Base-by-base conservation (phyloP, 2,888 invertebrate genomes). In the Ecliptopera silaceata region DNA sequence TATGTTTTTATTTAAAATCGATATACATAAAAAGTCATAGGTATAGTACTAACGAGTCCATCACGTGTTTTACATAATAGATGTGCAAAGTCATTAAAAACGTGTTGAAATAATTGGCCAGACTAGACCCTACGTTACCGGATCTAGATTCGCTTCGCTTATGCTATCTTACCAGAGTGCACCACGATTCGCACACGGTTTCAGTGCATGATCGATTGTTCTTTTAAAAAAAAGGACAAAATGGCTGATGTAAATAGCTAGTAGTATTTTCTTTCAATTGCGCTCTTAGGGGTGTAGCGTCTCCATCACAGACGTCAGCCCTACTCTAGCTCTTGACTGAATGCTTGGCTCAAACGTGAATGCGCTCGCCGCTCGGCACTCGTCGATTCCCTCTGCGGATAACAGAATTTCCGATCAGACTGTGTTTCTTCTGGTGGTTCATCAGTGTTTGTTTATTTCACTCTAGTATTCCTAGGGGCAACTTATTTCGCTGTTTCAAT, bases 321-420 rank as follows among this genome's bases (percentile, higher is more conserved):
- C 68, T 61, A 69, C 63, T 71, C 70, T 75, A 85, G 82, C 81
- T 79, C 74, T 82, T 79, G 59, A n/a, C n/a, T n/a, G n/a, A n/a
- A n/a, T n/a, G 75, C 39, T 18, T 13, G 22, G 42, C 74, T 74
- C 73, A 74, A 77, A 75, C 74, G 75, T 65, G 69, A 77, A 74
- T 76, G 72, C 71, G 66, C n/a, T n/a, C n/a, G n/a, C n/a, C n/a
- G n/a, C n/a, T 67, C 52, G 60, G 76, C 74, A 79, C 84, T 87
- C 77, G 76, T 72, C 75, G 70, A 89, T 88, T 89, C 88, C 78
- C 82, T 90, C 75, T 86, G 82, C 80, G 80, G 75, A 79, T 83
- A 87, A 89, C 85, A 69, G 88, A 89, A 89, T 89, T 83, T 75
- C 73, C 82, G 81, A 89, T 88, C 86, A 82, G 78, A 70, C 71